Conservation (phyloP, 1,140 invertebrate genomes). For the Aphelinus atriplicis region DNA sequence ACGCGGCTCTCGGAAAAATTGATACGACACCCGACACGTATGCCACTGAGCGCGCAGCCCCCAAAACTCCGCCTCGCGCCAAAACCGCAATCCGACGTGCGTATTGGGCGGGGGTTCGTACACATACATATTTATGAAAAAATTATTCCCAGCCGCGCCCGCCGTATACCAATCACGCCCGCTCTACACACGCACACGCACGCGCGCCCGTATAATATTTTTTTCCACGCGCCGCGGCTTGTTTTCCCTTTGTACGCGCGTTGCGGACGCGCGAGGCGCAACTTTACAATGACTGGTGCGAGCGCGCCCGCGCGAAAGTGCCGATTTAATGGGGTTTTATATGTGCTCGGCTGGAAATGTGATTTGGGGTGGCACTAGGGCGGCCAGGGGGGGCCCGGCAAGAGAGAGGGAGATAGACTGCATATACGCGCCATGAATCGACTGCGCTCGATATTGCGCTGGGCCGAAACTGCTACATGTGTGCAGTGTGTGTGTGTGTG, state of each 20-base stretch:
- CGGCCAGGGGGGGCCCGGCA: no score
- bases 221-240: background rate
- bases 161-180: background rate
- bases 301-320: slow-evolving; percentile 36
- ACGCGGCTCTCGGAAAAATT: no score
- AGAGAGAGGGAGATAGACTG: no score
- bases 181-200: no score
- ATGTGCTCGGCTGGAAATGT: slow-evolving; percentile 44
- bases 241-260: slow-evolving; percentile 7
- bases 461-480: no score
- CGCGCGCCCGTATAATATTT: background rate
- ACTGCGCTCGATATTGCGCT: background rate
- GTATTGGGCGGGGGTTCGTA: background rate
- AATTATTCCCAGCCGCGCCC: slow-evolving; percentile 1
- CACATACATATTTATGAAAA: slow-evolving; percentile 30
- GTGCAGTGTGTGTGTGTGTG: no score
- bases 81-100: background rate
- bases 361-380: slow-evolving; percentile 39
- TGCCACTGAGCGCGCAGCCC: no score
- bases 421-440: slow-evolving; percentile 7
- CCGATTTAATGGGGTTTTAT: slow-evolving; percentile 45
- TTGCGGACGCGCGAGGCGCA: slow-evolving; percentile 15
- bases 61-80: background rate
- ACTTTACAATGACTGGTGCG: slow-evolving; percentile 45
- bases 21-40: no score